Evolutionary conservation across 2,888 invertebrate species (phyloP).

Genomic region (Apamea sordens): DNA sequence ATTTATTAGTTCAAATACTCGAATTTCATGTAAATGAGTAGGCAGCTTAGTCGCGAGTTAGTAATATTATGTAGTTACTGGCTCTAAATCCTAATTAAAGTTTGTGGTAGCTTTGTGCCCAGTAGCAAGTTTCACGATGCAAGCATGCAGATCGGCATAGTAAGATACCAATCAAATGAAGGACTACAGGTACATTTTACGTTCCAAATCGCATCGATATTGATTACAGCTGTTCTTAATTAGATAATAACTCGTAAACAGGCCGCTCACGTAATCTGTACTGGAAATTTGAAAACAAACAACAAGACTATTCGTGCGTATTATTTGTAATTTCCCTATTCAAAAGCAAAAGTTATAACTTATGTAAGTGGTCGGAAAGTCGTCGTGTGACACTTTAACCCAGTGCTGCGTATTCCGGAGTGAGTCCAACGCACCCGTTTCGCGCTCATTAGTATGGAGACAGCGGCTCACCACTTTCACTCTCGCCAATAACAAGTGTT

Average conservation of each 20-base stretch:
- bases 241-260: constrained; percentile 35
- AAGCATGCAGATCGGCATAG: constrained; percentile 7
- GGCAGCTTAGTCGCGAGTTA: constrained; percentile 1
- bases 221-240: constrained; percentile 42
- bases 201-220: constrained; percentile 21
- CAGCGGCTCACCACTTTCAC: constrained; percentile 88
- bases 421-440: constrained; percentile 80
- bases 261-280: constrained; percentile 37
- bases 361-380: constrained; percentile 82
- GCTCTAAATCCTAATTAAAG: constrained; percentile 3
- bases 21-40: neutral
- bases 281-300: constrained; percentile 50
- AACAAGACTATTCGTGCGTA: constrained; percentile 39
- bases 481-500: constrained; percentile 88
- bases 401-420: constrained; percentile 80
- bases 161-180: constrained; percentile 13
- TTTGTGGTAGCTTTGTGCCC: constrained; percentile 5
- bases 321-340: constrained; percentile 71
- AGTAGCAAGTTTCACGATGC: constrained; percentile 7
- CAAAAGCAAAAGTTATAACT: constrained; percentile 79
- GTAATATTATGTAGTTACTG: neutral
- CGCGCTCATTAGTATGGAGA: constrained; percentile 88
- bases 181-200: constrained; percentile 2
- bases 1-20: constrained; percentile 27
- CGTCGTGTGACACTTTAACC: constrained; percentile 85